Evolutionary conservation across 2,888 invertebrate genomes (phyloP).

Genomic region (Polydrusus pterygomalis): DNA sequence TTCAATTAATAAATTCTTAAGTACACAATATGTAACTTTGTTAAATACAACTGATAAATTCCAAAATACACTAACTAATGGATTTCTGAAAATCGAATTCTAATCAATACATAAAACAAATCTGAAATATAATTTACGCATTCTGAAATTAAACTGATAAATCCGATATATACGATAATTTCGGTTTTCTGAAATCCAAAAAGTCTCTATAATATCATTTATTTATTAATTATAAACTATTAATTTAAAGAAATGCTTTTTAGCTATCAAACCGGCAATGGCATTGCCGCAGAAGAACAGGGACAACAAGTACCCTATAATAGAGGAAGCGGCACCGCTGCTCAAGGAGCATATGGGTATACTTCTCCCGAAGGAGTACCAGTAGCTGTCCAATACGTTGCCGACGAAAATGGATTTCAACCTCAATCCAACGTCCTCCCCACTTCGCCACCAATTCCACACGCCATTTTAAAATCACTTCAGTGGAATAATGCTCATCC

Average conservation of each 20-base stretch:
- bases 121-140: too few species aligned
- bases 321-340: constrained; percentile 68
- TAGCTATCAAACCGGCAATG: constrained; percentile 78
- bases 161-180: too few species aligned
- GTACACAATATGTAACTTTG: too few species aligned
- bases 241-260: constrained; percentile 34
- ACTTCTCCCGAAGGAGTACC: constrained; percentile 63
- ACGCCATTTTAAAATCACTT: constrained; percentile 75
- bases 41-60: too few species aligned
- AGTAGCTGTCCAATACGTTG: constrained; percentile 60
- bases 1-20: too few species aligned
- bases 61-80: too few species aligned
- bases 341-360: constrained; percentile 71
- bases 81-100: too few species aligned
- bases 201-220: too few species aligned
- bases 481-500: constrained; percentile 74
- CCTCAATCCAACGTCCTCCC: constrained; percentile 61
- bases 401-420: constrained; percentile 66
- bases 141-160: too few species aligned
- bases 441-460: constrained; percentile 65
- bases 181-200: too few species aligned
- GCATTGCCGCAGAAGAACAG: constrained; percentile 76
- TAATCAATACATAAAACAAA: too few species aligned
- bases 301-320: constrained; percentile 71
- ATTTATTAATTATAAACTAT: too few species aligned